Conservation (phyloP, 2,113 vertebrate species). For the Python bivittatus region DNA sequence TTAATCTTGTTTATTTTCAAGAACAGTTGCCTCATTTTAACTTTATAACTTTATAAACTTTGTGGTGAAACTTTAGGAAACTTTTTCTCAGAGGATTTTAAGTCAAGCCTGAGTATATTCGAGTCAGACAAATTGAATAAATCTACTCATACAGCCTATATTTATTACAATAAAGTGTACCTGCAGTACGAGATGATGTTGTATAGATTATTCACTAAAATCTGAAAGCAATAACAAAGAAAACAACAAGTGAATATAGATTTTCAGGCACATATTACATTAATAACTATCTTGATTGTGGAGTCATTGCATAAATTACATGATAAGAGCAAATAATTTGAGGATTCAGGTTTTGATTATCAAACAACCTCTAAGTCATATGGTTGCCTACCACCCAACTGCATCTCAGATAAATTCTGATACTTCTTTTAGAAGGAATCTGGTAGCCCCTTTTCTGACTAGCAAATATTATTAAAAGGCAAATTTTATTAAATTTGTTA, state of each 20-base stretch:
- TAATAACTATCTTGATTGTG: background rate
- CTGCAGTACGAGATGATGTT: background rate
- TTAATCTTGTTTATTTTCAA: too few species aligned
- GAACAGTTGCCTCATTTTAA: too few species aligned
- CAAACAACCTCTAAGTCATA: background rate
- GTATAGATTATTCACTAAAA: too few species aligned
- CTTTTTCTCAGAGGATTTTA: too few species aligned
- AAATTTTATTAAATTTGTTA: background rate
- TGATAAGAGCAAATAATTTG: background rate
- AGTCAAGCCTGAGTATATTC: background rate
- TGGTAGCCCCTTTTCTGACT: background rate
- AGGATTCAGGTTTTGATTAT: background rate
- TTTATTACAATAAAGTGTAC: background rate
- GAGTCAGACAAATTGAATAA: background rate
- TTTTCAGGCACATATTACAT: background rate
- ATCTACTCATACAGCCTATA: background rate
- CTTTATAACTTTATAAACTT: too few species aligned
- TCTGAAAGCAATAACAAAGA: background rate
- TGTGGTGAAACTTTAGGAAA: too few species aligned
- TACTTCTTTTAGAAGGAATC: background rate
- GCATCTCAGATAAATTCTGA: background rate
- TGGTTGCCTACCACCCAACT: background rate
- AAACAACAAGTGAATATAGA: background rate
- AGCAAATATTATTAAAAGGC: background rate
- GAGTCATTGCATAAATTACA: background rate